Evolutionary conservation across 2,113 vertebrate genomes (phyloP).

Genomic region (Illadopsis cleaveri): DNA sequence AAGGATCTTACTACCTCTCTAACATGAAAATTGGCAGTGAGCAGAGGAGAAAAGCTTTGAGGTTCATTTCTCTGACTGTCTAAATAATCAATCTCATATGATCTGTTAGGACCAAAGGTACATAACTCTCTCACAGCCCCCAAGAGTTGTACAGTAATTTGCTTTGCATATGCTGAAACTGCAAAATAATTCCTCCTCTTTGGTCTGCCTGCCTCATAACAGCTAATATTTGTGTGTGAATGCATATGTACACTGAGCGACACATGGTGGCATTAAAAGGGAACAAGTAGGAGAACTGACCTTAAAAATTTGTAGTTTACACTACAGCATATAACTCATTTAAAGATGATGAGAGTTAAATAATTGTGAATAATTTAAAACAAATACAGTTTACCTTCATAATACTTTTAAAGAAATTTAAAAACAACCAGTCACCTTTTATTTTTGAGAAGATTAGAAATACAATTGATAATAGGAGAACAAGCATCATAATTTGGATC

Average conservation of each 20-base stretch:
- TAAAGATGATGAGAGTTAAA: background rate
- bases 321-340: background rate
- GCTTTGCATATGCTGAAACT: background rate
- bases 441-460: slow-evolving; percentile 17
- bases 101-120: background rate
- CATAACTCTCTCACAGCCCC: background rate
- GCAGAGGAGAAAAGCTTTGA: background rate
- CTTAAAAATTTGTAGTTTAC: background rate
- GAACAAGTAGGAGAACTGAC: background rate
- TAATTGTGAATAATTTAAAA: background rate
- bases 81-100: background rate
- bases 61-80: background rate
- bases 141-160: background rate
- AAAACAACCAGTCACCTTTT: background rate
- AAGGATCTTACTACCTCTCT: background rate
- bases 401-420: background rate
- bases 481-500: slow-evolving; percentile 39
- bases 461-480: slow-evolving; percentile 27
- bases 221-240: background rate
- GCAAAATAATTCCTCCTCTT: background rate
- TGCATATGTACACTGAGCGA: background rate
- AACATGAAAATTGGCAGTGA: background rate
- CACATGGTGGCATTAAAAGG: background rate
- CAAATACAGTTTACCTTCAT: background rate
- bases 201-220: background rate